A percentile compares a stretch with the other conserved stretches of the same genome.
These are phyloP conservation scores for Limnephilus auricula DNA, from an alignment of 2,888 invertebrate genomes.

Conservation along the genomic window DNA sequence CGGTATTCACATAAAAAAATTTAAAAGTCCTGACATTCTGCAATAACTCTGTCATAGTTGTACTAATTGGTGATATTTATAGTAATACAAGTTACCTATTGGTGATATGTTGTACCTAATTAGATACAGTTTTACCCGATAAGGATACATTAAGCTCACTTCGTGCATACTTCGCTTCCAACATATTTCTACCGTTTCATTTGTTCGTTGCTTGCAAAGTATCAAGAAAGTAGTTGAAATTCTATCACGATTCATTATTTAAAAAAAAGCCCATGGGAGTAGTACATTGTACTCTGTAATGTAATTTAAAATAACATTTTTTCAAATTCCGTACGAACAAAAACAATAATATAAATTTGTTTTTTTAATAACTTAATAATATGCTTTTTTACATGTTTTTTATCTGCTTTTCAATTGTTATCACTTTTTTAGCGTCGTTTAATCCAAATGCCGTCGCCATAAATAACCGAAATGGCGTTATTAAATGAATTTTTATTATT, in stretches of 20 bases:
- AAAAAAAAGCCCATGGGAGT: neutral
- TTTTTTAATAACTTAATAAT: neutral
- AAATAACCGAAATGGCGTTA: constrained; percentile 50
- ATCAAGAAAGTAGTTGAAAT: neutral
- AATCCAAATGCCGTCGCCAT: constrained; percentile 41
- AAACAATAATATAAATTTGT: neutral
- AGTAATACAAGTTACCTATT: no score
- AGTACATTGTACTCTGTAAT: neutral
- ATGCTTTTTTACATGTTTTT: constrained; percentile 2
- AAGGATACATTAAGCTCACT: no score
- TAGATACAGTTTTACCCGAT: no score
- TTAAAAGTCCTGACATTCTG: no score
- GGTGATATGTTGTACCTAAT: no score
- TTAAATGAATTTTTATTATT: constrained; percentile 49
- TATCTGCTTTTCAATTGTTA: constrained; percentile 28
- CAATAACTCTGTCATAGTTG: no score
- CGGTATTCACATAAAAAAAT: no score
- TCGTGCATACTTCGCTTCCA: no score
- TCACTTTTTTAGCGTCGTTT: neutral
- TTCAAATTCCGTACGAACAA: neutral
- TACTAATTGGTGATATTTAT: no score
- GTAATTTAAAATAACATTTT: neutral
- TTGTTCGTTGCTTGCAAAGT: neutral
- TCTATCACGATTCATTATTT: neutral
- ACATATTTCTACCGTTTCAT: no score